Evolutionary conservation across 2,797 vertebrate genomes (phyloP), one percentile per base, ranked within the genome.

Genomic region (Liasis olivaceus): DNA sequence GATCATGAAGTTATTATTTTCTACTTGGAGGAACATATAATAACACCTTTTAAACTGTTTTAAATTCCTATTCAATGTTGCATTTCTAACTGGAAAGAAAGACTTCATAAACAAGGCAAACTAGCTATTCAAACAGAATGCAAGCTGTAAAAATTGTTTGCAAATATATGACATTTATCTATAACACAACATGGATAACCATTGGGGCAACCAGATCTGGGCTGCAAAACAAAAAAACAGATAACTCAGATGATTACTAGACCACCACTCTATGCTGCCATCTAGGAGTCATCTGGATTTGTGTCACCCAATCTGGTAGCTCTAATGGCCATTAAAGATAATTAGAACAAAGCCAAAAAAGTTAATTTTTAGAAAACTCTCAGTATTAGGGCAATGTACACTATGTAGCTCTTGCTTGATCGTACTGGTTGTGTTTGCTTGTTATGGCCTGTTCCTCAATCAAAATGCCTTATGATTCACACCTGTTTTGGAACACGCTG

Each of bases 381-480:
- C 94, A 42, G 92, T 91, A 94, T 93, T 94, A 87, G 88, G 95
- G 93, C 93, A 63, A 93, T 96, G 93, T 93, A 94, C 96, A 96
- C 93, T 31, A 63, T 95, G 88, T 91, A 90, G 64, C 22, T 93
- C 15, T 89, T 47, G 42, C 42, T 54, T 90, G 92, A 91, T 69
- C 84, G 93, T 66, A 94, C 93, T 36, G 51, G 17, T 26, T 94
- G 93, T 81, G 60, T 69, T 91, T 94, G 96, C 97, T 92, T 98
- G 97, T 95, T 95, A 93, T 0, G 0, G 92, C 98, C 96, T 98
- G 98, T 92, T 95, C 92, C 96, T 91, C 85, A 91, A 58, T 94
- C 95, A 36, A 96, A 96, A 93, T 91, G 94, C 94, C 93, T 89
- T 93, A 87, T 93, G 95, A 97, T 94, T 95, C 91, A 92, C 84